Conservation (phyloP, 2,888 invertebrate species). For the Athalia cordata region DNA sequence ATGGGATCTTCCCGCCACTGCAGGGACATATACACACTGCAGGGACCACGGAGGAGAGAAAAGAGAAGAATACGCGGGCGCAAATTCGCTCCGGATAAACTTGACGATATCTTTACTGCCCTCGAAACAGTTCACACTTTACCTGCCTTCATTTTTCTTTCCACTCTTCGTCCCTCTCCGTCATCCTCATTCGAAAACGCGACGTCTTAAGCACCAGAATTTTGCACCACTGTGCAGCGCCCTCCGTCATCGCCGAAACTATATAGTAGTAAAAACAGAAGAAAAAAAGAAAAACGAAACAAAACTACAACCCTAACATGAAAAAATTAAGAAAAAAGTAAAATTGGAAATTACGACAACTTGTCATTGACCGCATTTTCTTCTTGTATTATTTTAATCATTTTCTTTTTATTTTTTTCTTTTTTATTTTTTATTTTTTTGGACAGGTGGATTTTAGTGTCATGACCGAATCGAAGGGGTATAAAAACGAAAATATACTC, state of each 20-base stretch:
- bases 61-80: slow-evolving; percentile 23
- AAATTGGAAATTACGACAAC: too few species aligned
- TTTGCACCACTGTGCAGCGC: not conserved
- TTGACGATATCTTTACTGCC: slow-evolving; percentile 64
- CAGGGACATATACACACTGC: slow-evolving; percentile 24
- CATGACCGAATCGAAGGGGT: not conserved
- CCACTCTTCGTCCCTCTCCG: not conserved
- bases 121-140: slow-evolving; percentile 68
- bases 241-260: not conserved
- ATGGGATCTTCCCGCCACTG: not conserved
- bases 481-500: not conserved
- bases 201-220: not conserved
- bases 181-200: not conserved
- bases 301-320: too few species aligned
- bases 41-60: too few species aligned
- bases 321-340: too few species aligned
- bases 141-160: slow-evolving; percentile 48
- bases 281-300: too few species aligned
- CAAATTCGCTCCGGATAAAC: slow-evolving; percentile 34
- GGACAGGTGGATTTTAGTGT: too few species aligned
- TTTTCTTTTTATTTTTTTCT: too few species aligned
- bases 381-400: too few species aligned
- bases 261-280: too few species aligned
- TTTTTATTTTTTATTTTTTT: not conserved
- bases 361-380: too few species aligned